Percentiles rank a stretch among this genome's conserved stretches.
phyloP scores from a whole-genome alignment of 2,797 vertebrate species.

The Typhlichthys eigenmanni region DNA sequence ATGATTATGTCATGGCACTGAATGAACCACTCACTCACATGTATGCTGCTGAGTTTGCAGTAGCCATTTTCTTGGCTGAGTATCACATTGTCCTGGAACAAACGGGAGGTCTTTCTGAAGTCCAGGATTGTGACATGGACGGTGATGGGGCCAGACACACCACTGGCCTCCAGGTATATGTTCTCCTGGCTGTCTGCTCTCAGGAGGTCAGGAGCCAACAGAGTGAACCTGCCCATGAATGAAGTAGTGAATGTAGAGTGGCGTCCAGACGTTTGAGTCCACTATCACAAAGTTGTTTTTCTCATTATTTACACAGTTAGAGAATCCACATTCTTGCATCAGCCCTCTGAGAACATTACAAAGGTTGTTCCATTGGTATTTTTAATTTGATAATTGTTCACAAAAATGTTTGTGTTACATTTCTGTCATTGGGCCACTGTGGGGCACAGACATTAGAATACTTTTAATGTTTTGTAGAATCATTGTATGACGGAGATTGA shows the following conservation, averaged over 20 bases:
- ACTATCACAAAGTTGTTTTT: not conserved
- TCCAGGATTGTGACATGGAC: constrained; percentile 52
- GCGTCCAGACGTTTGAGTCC: not conserved
- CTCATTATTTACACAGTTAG: too few relatives aligned
- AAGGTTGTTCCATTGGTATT: too few relatives aligned
- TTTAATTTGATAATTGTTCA: too few relatives aligned
- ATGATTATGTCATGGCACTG: not conserved
- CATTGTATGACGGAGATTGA: too few relatives aligned
- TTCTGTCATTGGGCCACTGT: too few relatives aligned
- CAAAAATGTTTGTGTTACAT: too few relatives aligned
- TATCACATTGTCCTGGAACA: constrained; percentile 27
- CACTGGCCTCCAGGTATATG: constrained; percentile 65
- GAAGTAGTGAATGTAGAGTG: not conserved
- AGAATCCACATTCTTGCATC: too few relatives aligned
- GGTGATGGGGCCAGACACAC: not conserved
- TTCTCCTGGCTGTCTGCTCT: constrained; percentile 73
- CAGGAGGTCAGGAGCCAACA: constrained; percentile 72
- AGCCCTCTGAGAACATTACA: too few relatives aligned
- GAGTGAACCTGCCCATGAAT: constrained; percentile 54
- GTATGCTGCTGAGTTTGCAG: constrained; percentile 52
- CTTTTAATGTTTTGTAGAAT: too few relatives aligned
- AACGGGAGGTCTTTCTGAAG: not conserved
- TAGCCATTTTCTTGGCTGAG: constrained; percentile 55
- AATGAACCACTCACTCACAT: constrained; percentile 45
- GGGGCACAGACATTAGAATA: too few relatives aligned